phyloP scores from a whole-genome alignment of 2,888 invertebrate genomes.

The Leucophora obtusa region DNA sequence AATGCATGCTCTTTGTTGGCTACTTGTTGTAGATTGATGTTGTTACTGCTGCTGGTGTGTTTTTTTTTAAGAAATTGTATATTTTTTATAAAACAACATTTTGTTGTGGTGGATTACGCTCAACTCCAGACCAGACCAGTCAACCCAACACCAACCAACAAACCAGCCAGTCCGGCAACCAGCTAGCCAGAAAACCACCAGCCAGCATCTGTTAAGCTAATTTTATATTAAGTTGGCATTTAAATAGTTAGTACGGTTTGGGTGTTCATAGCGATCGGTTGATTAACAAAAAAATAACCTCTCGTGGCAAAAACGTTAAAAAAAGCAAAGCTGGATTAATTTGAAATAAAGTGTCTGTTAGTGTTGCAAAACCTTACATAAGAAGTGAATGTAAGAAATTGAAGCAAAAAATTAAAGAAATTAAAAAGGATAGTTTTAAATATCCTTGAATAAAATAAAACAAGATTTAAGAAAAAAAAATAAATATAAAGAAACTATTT shows the following conservation, averaged over 20 bases:
- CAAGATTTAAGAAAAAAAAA: constrained; percentile 7
- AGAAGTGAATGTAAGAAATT: constrained; percentile 55
- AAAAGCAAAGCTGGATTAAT: constrained; percentile 20
- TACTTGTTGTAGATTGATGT: constrained; percentile 19
- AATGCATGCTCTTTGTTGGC: constrained; percentile 14
- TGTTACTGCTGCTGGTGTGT: constrained; percentile 17
- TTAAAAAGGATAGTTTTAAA: constrained; percentile 6
- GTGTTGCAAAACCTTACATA: constrained; percentile 44
- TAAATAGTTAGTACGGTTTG: constrained; percentile 74
- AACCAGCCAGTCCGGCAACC: constrained; percentile 37
- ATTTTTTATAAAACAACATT: constrained; percentile 46
- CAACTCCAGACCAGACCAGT: constrained; percentile 48
- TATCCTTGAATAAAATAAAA: constrained; percentile 20
- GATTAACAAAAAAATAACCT: constrained; percentile 64
- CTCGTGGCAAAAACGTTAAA: constrained; percentile 19
- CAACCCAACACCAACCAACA: constrained; percentile 39
- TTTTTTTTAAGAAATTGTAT: constrained; percentile 51
- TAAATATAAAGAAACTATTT: constrained; percentile 11
- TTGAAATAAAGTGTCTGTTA: constrained; percentile 31
- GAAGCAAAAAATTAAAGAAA: constrained; percentile 5
- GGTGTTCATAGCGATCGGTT: constrained; percentile 74
- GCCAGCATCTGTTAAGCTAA: constrained; percentile 66
- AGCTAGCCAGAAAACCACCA: constrained; percentile 49
- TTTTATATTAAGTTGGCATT: constrained; percentile 63
- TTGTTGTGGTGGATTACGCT: constrained; percentile 32